phyloP scores from a whole-genome alignment of 1,140 invertebrate species.

The Rhyacophila brunnea region DNA sequence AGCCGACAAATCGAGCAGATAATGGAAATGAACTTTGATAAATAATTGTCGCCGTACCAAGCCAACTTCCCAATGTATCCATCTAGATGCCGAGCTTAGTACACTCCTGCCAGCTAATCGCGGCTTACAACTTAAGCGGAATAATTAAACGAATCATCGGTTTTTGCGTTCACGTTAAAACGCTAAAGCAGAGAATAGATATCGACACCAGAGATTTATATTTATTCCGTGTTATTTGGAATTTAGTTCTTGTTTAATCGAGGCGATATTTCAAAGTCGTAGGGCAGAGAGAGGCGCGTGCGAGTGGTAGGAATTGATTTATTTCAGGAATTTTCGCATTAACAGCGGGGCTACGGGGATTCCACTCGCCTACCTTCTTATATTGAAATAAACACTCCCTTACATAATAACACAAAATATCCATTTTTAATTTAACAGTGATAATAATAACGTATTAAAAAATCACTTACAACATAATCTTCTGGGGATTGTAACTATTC shows the following conservation, averaged over 20 bases:
- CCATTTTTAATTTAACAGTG: no score
- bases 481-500: no score
- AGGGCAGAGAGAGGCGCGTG: neutral
- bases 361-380: no score
- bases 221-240: conserved; percentile 32
- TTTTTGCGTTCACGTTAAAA: conserved; percentile 23
- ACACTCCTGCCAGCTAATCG: conserved; percentile 22
- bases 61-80: neutral
- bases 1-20: conserved; percentile 34
- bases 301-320: conserved; percentile 30
- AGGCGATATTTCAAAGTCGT: conserved; percentile 35
- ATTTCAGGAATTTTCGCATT: conserved; percentile 36
- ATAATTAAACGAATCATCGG: conserved; percentile 37
- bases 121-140: conserved; percentile 28
- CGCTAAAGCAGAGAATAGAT: conserved; percentile 14
- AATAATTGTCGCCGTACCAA: conserved; percentile 31
- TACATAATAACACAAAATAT: no score
- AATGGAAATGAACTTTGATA: conserved; percentile 36
- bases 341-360: conserved; percentile 11
- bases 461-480: no score
- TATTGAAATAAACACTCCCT: no score
- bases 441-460: no score
- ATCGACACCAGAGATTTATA: conserved; percentile 33
- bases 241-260: conserved; percentile 34
- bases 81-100: conserved; percentile 1